Conservation (phyloP, 2,888 invertebrate genomes). For the Scaptomyza flava region DNA sequence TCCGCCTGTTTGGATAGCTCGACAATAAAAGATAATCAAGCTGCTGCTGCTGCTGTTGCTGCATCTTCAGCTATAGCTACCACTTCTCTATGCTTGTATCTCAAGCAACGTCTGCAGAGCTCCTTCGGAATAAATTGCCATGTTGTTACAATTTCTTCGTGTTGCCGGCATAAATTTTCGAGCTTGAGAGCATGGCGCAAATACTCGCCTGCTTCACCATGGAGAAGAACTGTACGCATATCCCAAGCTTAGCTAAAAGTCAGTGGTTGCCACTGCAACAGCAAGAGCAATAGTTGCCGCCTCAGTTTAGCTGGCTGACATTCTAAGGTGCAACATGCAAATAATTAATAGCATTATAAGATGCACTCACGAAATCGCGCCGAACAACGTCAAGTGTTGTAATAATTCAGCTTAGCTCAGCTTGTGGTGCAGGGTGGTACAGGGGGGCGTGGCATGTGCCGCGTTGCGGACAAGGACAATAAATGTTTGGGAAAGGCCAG, state of each 20-base stretch:
- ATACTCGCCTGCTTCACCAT: constrained; percentile 22
- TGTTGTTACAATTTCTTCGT: constrained; percentile 79
- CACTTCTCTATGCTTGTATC: constrained; percentile 1
- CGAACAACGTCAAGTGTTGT: constrained; percentile 79
- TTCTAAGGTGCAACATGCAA: constrained; percentile 84
- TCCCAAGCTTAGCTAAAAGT: constrained; percentile 26
- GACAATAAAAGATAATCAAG: constrained; percentile 70
- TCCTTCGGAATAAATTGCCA: constrained; percentile 75
- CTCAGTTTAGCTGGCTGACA: constrained; percentile 68
- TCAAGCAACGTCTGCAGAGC: constrained; percentile 19
- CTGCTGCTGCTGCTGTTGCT: constrained; percentile 13
- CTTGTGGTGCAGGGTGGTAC: constrained; percentile 13
- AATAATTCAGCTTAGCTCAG: constrained; percentile 72
- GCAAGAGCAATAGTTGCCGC: constrained; percentile 11
- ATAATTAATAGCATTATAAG: constrained; percentile 85
- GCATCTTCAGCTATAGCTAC: not conserved
- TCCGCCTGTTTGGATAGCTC: constrained; percentile 29
- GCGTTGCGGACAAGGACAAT: constrained; percentile 72
- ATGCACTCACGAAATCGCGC: constrained; percentile 84
- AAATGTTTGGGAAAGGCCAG: constrained; percentile 74
- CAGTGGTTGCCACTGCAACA: constrained; percentile 15
- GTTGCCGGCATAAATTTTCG: constrained; percentile 76
- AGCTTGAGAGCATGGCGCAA: constrained; percentile 43
- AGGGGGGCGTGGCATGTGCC: constrained; percentile 34
- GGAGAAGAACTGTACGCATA: constrained; percentile 55